phyloP scores from a whole-genome alignment of 2,113 vertebrate genomes.

The Mesembrinibis cayennensis region DNA sequence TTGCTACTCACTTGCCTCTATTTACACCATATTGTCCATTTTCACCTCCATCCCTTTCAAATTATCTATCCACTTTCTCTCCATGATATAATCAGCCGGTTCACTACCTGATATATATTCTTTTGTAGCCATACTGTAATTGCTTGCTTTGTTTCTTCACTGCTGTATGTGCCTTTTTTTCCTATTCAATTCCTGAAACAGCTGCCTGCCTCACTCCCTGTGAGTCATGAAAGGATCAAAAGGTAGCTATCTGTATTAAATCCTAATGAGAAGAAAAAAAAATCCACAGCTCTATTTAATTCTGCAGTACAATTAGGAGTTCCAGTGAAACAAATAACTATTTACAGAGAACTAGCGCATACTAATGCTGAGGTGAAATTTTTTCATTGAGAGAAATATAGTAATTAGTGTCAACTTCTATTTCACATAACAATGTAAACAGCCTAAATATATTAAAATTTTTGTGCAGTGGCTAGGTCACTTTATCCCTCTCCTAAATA shows the following conservation, averaged over 20 bases:
- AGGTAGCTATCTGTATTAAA: neutral
- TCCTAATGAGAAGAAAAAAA: neutral
- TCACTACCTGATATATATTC: neutral
- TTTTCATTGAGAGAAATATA: neutral
- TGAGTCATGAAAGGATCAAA: neutral
- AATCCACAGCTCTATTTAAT: neutral
- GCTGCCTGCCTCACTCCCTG: neutral
- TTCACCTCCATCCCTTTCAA: neutral
- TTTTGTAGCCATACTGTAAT: neutral
- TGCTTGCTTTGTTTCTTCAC: conserved; percentile 7
- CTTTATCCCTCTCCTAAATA: neutral
- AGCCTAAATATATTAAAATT: neutral
- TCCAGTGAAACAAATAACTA: neutral
- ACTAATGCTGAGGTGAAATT: neutral
- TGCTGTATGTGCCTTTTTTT: neutral
- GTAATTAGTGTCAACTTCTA: neutral
- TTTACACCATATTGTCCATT: neutral
- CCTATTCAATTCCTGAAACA: neutral
- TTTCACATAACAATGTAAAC: neutral
- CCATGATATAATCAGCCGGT: neutral
- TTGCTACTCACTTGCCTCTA: neutral
- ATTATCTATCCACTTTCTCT: neutral
- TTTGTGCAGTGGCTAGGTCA: neutral
- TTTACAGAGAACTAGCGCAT: neutral
- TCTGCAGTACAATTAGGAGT: neutral